Conservation (phyloP, 2,113 vertebrate genomes). For the Brachyhypopomus occidentalis region DNA sequence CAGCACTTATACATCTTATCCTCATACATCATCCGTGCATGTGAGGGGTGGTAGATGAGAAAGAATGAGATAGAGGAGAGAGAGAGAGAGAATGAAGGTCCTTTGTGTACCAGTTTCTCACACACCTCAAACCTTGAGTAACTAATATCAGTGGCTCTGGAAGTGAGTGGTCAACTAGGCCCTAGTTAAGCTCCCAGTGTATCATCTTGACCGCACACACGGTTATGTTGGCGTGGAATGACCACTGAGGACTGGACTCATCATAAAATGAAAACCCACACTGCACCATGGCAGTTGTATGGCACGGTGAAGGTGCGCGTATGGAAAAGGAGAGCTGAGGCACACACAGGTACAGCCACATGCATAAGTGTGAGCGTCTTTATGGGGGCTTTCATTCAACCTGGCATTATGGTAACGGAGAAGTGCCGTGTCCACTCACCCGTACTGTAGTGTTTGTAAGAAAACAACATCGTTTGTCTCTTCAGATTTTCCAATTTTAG, state of each 20-base stretch:
- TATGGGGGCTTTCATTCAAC: too few relatives aligned
- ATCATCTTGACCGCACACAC: not conserved
- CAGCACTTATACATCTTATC: not conserved
- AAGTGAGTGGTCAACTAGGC: not conserved
- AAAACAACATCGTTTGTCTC: too few relatives aligned
- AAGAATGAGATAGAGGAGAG: not conserved
- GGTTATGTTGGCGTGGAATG: not conserved
- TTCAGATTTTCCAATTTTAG: too few relatives aligned
- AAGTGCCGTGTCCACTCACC: too few relatives aligned
- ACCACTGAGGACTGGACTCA: not conserved
- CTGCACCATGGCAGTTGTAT: not conserved
- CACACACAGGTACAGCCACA: too few relatives aligned
- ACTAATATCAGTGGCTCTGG: slow-evolving; percentile 2
- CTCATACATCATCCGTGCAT: slow-evolving; percentile 11
- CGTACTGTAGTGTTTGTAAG: too few relatives aligned
- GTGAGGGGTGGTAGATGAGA: not conserved
- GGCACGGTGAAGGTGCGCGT: not conserved
- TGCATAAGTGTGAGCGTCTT: too few relatives aligned
- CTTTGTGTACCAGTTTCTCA: slow-evolving; percentile 4
- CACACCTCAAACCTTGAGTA: slow-evolving; percentile 9
- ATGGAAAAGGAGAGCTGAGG: not conserved
- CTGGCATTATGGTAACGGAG: too few relatives aligned
- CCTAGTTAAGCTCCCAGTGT: not conserved
- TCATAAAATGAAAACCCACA: not conserved
- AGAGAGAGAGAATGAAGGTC: not conserved